phyloP scores from a whole-genome alignment of 2,113 vertebrate genomes.

The Protobothrops mucrosquamatus region DNA sequence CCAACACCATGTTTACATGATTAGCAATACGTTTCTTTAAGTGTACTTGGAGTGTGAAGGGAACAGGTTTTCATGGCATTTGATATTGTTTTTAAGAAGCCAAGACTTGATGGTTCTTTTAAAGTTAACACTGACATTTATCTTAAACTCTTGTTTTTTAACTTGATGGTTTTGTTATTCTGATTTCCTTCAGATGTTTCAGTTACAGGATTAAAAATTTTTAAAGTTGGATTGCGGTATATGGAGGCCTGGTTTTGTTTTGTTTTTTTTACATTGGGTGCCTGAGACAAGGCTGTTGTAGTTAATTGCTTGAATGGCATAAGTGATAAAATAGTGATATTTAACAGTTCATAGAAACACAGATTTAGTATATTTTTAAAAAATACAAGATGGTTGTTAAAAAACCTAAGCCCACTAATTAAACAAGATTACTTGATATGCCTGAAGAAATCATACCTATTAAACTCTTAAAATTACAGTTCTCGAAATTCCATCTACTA shows the following conservation, averaged over 20 bases:
- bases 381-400: neutral
- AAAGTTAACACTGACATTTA: neutral
- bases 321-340: neutral
- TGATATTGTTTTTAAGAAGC: neutral
- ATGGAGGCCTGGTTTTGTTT: neutral
- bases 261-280: neutral
- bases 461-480: neutral
- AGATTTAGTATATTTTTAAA: neutral
- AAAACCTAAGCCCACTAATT: neutral
- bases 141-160: neutral
- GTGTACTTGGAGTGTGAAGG: neutral
- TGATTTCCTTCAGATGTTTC: neutral
- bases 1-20: constrained; percentile 61
- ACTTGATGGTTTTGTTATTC: neutral
- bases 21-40: neutral
- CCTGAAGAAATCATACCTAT: neutral
- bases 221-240: neutral
- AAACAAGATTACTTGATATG: neutral
- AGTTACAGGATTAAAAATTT: neutral
- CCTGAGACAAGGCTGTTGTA: neutral
- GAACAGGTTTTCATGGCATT: neutral
- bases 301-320: neutral
- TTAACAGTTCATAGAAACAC: neutral
- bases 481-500: neutral
- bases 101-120: neutral